Evolutionary conservation across 2,797 vertebrate genomes (phyloP).

Genomic region (Arrhamphus sclerolepis): DNA sequence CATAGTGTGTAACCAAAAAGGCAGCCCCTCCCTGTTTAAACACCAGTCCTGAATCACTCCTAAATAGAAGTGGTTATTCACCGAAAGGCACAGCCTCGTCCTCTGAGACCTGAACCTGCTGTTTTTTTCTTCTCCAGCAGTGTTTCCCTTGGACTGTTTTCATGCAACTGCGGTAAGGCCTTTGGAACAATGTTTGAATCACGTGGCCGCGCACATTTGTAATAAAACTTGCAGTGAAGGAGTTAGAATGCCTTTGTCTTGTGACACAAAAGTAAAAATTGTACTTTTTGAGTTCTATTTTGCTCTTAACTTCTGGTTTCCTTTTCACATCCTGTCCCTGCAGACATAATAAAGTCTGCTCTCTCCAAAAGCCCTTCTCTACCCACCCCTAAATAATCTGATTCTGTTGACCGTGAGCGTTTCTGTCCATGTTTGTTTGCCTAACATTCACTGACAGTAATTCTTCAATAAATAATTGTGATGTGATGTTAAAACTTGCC

Average conservation of each 20-base stretch:
- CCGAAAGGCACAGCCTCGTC: constrained; percentile 47
- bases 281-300: not conserved
- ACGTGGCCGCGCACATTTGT: constrained; percentile 22
- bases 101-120: constrained; percentile 46
- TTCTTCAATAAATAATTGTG: constrained; percentile 31
- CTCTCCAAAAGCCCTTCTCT: constrained; percentile 3
- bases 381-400: not conserved
- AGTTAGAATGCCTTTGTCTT: not conserved
- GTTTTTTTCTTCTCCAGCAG: constrained; percentile 58
- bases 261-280: not conserved
- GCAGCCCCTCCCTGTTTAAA: constrained; percentile 71
- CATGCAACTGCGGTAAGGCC: constrained; percentile 20
- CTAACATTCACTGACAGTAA: constrained; percentile 11
- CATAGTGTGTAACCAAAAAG: constrained; percentile 31
- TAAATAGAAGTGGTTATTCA: constrained; percentile 69
- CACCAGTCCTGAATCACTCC: constrained; percentile 69
- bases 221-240: constrained; percentile 6
- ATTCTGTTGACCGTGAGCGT: not conserved
- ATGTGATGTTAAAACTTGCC: constrained; percentile 32
- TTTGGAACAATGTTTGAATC: constrained; percentile 22
- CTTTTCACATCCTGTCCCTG: not conserved
- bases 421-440: constrained; percentile 19
- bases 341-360: not conserved
- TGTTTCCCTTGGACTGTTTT: constrained; percentile 54
- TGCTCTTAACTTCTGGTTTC: not conserved